A percentile compares a stretch with the other conserved stretches of the same genome.
Evolutionary conservation across 2,888 invertebrate genomes (phyloP).

Genomic region (Campoletis raptor): DNA sequence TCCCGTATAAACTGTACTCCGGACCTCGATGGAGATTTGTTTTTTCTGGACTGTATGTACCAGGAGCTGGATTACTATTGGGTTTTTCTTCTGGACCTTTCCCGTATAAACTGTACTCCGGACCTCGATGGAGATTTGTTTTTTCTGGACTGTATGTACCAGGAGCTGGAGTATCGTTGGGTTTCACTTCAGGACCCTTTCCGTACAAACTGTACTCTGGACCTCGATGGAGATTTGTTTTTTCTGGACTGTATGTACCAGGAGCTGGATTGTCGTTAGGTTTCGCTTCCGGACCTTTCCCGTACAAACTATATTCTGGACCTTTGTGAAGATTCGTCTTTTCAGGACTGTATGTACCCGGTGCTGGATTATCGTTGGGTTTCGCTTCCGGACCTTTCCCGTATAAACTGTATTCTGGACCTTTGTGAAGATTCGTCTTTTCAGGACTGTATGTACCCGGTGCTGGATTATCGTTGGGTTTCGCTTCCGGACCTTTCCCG

Average conservation of each 20-base stretch:
- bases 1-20: slow-evolving; percentile 74
- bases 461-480: slow-evolving; percentile 55
- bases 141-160: slow-evolving; percentile 53
- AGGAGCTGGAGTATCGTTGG: slow-evolving; percentile 72
- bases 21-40: slow-evolving; percentile 68
- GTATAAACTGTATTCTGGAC: slow-evolving; percentile 86
- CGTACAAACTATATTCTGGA: slow-evolving; percentile 88
- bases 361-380: slow-evolving; percentile 82
- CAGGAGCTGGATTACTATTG: slow-evolving; percentile 56
- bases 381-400: slow-evolving; percentile 83
- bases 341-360: slow-evolving; percentile 88
- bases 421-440: slow-evolving; percentile 85
- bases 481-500: slow-evolving; percentile 37
- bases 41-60: slow-evolving; percentile 58
- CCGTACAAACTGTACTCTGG: slow-evolving; percentile 75
- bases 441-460: slow-evolving; percentile 87
- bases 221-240: slow-evolving; percentile 60
- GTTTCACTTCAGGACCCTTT: slow-evolving; percentile 71
- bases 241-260: slow-evolving; percentile 57
- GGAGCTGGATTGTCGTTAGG: slow-evolving; percentile 52
- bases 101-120: slow-evolving; percentile 50
- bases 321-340: slow-evolving; percentile 86
- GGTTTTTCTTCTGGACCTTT: slow-evolving; percentile 82
- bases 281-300: slow-evolving; percentile 86
- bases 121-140: slow-evolving; percentile 45